Base-by-base conservation (phyloP, 2,797 vertebrate species). In the Myripristis jacobus region DNA sequence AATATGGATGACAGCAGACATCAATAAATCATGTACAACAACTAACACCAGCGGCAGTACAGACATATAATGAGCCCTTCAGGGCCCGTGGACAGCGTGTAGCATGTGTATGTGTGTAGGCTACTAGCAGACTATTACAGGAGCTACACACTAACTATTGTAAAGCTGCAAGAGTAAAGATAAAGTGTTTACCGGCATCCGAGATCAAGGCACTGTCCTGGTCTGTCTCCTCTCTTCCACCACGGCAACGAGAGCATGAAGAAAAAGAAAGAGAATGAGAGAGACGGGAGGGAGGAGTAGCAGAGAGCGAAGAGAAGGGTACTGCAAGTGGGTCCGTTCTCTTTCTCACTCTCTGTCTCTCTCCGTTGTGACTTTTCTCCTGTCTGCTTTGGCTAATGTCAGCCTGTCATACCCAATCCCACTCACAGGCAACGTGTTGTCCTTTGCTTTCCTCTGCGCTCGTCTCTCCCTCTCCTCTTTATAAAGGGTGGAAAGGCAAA, bases 151-250 rank as follows among this genome's bases (percentile, higher is more conserved):
- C 19, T 24, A 69, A 70, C 57, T 68, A 70, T 7, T 66, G n/a
- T 57, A 69, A 65, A 25, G 27, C 43, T 60, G 25, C 15, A 68
- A 57, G 21, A 74, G 34, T 46, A 74, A 60, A 77, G 36, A 76
- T 13, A 74, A 81, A 56, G 43, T 60, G 29, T 87, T 94, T 94
- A 94, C 93, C 93, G 41, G 91, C 64, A 11, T 93, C 89, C 69
- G 85, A 90, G 90, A 84, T 92, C 87, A 93, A 92, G 81, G 71
- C 80, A 91, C 29, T 87, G 89, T 92, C 90, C 85, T 83, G 82
- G 83, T 91, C 85, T 75, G 83, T 91, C 59, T 91, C 90, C 86
- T 91, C 82, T 87, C 87, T 88, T 89, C 90, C 79, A 78, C 52
- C 77, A 73, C 86, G 73, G 81, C 83, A 88, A 82, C 67, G 82